A percentile compares a stretch with the other conserved stretches of the same genome.
Evolutionary conservation across 2,797 vertebrate species (phyloP).

Genomic region (Pampus argenteus): DNA sequence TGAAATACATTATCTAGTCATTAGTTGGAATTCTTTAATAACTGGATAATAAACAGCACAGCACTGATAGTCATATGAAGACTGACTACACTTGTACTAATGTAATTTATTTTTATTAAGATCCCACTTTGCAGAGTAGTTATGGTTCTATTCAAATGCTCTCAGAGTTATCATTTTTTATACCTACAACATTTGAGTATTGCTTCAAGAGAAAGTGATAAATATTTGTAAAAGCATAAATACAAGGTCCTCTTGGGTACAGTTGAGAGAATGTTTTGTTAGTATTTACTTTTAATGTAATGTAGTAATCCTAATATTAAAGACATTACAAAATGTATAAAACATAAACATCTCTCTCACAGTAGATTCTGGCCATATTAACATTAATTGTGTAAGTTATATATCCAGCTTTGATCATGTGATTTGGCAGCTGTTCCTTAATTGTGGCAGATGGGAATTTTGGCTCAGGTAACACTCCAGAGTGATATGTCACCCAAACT

Average conservation of each 20-base stretch:
- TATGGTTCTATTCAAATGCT: not conserved
- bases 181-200: not conserved
- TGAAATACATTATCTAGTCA: constrained; percentile 26
- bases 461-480: constrained; percentile 13
- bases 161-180: not conserved
- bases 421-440: not conserved
- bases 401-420: not conserved
- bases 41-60: constrained; percentile 10
- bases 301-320: not conserved
- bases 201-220: not conserved
- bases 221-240: not conserved
- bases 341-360: not conserved
- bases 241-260: not conserved
- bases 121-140: not conserved
- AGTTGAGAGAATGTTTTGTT: not conserved
- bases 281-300: not conserved
- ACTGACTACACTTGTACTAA: constrained; percentile 4
- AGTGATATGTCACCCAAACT: constrained; percentile 20
- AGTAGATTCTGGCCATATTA: not conserved
- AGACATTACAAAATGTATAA: not conserved
- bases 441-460: constrained; percentile 27
- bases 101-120: constrained; percentile 18
- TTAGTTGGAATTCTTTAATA: constrained; percentile 24
- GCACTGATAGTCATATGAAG: constrained; percentile 8
- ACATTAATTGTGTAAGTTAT: not conserved